phyloP scores from a whole-genome alignment of 2,113 vertebrate species.

The Ailuropoda melanoleuca region DNA sequence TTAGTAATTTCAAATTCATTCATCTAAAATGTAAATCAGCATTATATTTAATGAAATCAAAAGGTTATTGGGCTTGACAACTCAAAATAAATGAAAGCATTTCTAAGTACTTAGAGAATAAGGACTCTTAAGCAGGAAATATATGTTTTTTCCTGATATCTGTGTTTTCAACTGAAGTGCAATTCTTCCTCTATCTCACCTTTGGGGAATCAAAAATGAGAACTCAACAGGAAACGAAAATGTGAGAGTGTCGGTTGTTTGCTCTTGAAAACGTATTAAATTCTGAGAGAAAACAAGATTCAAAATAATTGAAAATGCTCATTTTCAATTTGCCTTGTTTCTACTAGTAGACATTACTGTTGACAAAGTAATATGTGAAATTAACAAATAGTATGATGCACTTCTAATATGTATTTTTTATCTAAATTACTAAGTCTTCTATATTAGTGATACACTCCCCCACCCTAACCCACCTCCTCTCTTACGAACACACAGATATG shows the following conservation, averaged over 20 bases:
- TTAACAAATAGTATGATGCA: slow-evolving; percentile 23
- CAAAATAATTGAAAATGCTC: slow-evolving; percentile 61
- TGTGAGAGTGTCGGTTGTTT: slow-evolving; percentile 14
- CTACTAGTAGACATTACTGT: background rate
- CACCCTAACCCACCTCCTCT: no score
- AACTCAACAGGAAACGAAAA: slow-evolving; percentile 1
- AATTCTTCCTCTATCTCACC: slow-evolving; percentile 57
- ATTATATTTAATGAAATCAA: slow-evolving; percentile 65
- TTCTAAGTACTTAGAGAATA: background rate
- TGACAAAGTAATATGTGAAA: slow-evolving; percentile 51
- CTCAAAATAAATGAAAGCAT: slow-evolving; percentile 25
- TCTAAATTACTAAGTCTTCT: background rate
- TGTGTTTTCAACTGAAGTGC: slow-evolving; percentile 37
- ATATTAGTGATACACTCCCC: no score
- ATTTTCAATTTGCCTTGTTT: slow-evolving; percentile 60
- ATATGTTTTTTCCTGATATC: slow-evolving; percentile 36
- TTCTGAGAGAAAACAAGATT: slow-evolving; percentile 37
- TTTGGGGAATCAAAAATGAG: slow-evolving; percentile 66
- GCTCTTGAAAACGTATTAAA: slow-evolving; percentile 59
- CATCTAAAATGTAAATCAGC: slow-evolving; percentile 33
- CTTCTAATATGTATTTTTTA: background rate
- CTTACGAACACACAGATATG: accelerated
- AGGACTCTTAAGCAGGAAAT: background rate
- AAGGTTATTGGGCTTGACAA: slow-evolving; percentile 37
- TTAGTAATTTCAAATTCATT: slow-evolving; percentile 70